phyloP scores from a whole-genome alignment of 2,888 invertebrate species.

The Acanthoscelides obtectus region DNA sequence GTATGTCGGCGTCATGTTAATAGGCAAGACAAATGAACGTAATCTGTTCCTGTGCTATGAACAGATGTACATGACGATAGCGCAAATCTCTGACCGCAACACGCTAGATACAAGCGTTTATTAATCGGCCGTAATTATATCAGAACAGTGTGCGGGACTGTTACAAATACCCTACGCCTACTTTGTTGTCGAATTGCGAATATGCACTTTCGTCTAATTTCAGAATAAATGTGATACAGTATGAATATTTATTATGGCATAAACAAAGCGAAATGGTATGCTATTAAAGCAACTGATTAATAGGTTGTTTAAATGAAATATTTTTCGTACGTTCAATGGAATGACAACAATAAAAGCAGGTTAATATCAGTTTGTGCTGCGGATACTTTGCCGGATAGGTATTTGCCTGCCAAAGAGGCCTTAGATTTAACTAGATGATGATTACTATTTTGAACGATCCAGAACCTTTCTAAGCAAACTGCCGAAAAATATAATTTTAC shows the following conservation, averaged over 20 bases:
- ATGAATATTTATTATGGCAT: background rate
- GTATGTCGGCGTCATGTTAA: too few species aligned
- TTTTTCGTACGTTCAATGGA: background rate
- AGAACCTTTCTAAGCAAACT: too few species aligned
- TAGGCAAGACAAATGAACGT: background rate
- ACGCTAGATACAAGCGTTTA: slow-evolving; percentile 34
- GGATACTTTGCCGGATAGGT: background rate
- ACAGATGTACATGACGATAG: background rate
- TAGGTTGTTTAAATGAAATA: background rate
- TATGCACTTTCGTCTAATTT: background rate
- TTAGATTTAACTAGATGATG: background rate
- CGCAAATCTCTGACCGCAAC: slow-evolving; percentile 18
- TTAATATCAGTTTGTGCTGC: background rate
- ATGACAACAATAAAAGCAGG: background rate
- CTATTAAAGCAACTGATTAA: background rate
- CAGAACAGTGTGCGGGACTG: background rate
- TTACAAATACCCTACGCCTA: background rate
- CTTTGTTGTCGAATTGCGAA: background rate
- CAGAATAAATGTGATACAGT: background rate
- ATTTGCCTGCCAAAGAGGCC: background rate
- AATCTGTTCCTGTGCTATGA: background rate
- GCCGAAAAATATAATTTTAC: too few species aligned
- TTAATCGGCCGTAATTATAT: slow-evolving; percentile 29
- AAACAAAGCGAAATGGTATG: background rate
- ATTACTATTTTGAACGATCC: too few species aligned